These are phyloP conservation scores for Pemphredon lugubris DNA, from an alignment of 2,888 invertebrate species.

Conservation along the genomic window DNA sequence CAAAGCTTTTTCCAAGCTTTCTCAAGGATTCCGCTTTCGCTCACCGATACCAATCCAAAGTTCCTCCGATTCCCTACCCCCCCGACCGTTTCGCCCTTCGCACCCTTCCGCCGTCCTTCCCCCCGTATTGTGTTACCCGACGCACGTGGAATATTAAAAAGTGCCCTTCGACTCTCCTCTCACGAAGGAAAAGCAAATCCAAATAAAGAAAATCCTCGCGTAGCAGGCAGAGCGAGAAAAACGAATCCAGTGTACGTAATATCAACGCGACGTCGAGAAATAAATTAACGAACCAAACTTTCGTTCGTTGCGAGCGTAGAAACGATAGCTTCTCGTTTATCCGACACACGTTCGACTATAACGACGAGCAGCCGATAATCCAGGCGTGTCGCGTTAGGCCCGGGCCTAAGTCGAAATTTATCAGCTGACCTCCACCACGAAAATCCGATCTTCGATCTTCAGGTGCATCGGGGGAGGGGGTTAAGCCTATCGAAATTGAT, in stretches of 20 bases:
- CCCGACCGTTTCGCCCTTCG: background rate
- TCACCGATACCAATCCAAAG: constrained; percentile 11
- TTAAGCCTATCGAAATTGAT: constrained; percentile 59
- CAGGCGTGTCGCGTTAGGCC: no score
- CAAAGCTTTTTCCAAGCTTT: constrained; percentile 31
- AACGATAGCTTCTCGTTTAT: no score
- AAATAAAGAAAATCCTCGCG: background rate
- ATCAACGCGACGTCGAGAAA: no score
- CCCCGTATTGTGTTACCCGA: constrained; percentile 19
- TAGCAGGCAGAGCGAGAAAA: background rate
- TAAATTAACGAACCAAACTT: no score
- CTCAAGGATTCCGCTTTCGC: constrained; percentile 38
- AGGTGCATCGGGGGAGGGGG: constrained; percentile 38
- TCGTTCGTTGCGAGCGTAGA: no score
- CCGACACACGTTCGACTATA: no score
- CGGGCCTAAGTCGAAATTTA: constrained; percentile 10
- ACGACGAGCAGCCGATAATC: no score
- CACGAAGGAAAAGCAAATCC: background rate
- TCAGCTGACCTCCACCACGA: constrained; percentile 37
- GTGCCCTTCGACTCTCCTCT: background rate
- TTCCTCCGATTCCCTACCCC: constrained; percentile 11
- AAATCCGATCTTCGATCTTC: constrained; percentile 45
- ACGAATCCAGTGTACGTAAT: background rate
- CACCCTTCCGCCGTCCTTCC: constrained; percentile 15
- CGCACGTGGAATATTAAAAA: constrained; percentile 42